These are phyloP conservation scores for Tenebrio molitor DNA, from an alignment of 1,140 invertebrate species.

Conservation along the genomic window DNA sequence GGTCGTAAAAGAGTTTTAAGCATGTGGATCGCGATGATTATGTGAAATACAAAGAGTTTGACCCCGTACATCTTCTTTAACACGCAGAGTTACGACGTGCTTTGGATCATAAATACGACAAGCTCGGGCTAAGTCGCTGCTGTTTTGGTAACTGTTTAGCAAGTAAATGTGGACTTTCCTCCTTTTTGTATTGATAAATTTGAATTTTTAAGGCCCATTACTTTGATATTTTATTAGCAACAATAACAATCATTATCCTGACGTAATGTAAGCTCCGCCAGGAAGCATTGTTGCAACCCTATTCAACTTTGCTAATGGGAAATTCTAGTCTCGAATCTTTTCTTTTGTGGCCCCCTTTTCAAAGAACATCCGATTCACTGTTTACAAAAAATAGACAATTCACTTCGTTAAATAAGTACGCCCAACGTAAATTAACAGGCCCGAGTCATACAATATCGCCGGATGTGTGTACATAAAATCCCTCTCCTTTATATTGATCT, in stretches of 20 bases:
- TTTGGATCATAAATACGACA: slow-evolving; percentile 31
- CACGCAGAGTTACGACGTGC: slow-evolving; percentile 35
- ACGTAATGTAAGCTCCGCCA: slow-evolving; percentile 37
- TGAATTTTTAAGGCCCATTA: slow-evolving; percentile 41
- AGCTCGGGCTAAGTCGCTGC: background rate
- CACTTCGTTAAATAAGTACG: slow-evolving; percentile 39
- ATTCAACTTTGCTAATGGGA: slow-evolving; percentile 49
- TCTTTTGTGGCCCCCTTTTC: slow-evolving; percentile 34
- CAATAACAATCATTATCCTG: slow-evolving; percentile 46
- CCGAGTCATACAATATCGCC: background rate
- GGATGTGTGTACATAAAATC: background rate
- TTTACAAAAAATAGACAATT: slow-evolving; percentile 41
- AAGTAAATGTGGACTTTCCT: background rate
- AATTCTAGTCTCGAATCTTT: slow-evolving; percentile 47
- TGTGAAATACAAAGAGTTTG: slow-evolving; percentile 45
- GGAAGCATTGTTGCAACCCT: slow-evolving; percentile 43
- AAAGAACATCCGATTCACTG: slow-evolving; percentile 44
- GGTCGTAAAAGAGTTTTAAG: slow-evolving; percentile 51
- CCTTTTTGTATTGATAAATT: slow-evolving; percentile 20
- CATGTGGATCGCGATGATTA: slow-evolving; percentile 50
- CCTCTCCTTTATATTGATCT: background rate
- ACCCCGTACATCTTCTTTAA: slow-evolving; percentile 50
- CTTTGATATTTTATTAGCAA: slow-evolving; percentile 34
- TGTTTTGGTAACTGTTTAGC: slow-evolving; percentile 8
- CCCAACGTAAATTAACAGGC: slow-evolving; percentile 13